These are phyloP conservation scores for Tenodera sinensis DNA, from an alignment of 2,888 invertebrate genomes.

Conservation along the genomic window DNA sequence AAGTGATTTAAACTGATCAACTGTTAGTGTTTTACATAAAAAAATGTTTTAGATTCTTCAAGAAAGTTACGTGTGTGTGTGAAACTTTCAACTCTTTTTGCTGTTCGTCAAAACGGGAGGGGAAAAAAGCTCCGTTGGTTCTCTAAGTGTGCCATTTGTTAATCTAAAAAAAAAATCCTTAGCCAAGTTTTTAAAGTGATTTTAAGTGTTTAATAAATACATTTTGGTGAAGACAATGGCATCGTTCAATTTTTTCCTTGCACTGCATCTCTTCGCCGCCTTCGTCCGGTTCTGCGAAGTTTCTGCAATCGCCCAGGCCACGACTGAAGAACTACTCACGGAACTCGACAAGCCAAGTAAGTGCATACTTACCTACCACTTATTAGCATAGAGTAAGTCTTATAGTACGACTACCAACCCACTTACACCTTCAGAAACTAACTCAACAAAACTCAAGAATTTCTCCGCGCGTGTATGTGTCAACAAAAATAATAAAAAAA, in stretches of 20 bases:
- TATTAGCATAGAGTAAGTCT: no score
- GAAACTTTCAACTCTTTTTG: neutral
- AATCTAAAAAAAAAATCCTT: neutral
- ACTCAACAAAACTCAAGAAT: no score
- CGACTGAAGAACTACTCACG: conserved; percentile 29
- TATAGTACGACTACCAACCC: no score
- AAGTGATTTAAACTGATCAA: neutral
- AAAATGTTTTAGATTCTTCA: no score
- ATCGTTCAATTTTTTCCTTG: neutral
- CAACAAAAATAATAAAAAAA: no score
- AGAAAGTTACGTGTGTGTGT: neutral
- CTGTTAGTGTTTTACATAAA: neutral
- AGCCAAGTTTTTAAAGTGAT: neutral
- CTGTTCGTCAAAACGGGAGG: neutral
- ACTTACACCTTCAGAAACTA: no score
- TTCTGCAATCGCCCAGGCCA: conserved; percentile 18
- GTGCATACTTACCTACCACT: neutral
- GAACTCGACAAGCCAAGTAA: conserved; percentile 32
- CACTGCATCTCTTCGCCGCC: neutral
- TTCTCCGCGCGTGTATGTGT: no score
- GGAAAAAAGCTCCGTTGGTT: no score
- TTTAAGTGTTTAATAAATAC: neutral
- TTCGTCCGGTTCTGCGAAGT: neutral
- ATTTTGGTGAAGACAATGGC: neutral
- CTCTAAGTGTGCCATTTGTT: neutral